Percentiles rank a stretch among this genome's conserved stretches.
These are phyloP conservation scores for Plutomurus gul DNA, from an alignment of 1,140 invertebrate genomes.

Conservation along the genomic window DNA sequence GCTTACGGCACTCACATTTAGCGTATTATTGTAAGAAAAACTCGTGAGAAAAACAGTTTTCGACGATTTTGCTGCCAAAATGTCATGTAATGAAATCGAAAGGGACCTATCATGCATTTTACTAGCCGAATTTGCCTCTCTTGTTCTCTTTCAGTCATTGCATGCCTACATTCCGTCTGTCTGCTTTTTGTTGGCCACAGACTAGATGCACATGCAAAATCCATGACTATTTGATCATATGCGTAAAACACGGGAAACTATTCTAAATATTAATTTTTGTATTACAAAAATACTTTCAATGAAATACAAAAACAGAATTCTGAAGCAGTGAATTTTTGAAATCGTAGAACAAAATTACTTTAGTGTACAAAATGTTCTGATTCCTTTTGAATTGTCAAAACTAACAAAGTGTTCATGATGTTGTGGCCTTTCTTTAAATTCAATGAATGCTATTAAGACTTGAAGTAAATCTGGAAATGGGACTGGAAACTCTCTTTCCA, in stretches of 20 bases:
- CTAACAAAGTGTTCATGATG: too few species aligned
- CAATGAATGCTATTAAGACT: not conserved
- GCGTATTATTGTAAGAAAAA: constrained; percentile 1
- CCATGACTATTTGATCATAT: too few species aligned
- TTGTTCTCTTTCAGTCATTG: not conserved
- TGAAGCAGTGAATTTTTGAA: too few species aligned
- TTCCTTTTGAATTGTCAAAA: too few species aligned
- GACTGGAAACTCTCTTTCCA: not conserved
- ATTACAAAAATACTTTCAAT: too few species aligned
- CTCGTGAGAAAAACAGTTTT: constrained; percentile 22
- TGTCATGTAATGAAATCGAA: constrained; percentile 33
- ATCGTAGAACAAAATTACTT: too few species aligned
- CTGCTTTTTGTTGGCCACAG: not conserved
- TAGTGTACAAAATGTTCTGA: too few species aligned
- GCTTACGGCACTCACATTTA: not conserved
- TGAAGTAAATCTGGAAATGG: not conserved
- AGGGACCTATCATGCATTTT: constrained; percentile 40
- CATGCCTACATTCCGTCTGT: not conserved
- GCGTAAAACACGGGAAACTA: too few species aligned
- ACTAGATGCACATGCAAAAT: too few species aligned
- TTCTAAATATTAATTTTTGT: too few species aligned
- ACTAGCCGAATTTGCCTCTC: constrained; percentile 21
- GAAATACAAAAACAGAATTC: too few species aligned
- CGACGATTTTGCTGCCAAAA: constrained; percentile 35
- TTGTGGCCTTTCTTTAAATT: not conserved